Base-by-base conservation (phyloP, 2,888 invertebrate genomes). In the Ypsolopha sequella region DNA sequence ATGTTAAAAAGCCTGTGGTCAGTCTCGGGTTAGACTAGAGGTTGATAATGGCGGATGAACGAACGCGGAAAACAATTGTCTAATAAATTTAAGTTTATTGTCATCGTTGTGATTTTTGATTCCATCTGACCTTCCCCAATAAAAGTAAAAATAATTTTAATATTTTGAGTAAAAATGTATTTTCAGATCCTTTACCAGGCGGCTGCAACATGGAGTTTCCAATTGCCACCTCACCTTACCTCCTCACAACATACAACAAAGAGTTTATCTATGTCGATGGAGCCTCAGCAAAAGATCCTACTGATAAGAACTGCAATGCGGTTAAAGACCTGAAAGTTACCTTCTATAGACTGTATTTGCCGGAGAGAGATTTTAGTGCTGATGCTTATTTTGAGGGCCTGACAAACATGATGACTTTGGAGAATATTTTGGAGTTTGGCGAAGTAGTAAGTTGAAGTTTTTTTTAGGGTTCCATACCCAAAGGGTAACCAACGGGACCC, bases 181-280 rank as follows among this genome's bases (percentile, higher is more conserved):
- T 60, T 81, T 54, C 73, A 94, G 94, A 90, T 67, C 94, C 94
- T 0, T 78, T 93, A 57, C 93, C 94, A 13, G 95, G 95, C 41
- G 94, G 93, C 13, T 94, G 94, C 67, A 94, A 93, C 64, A 87
- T 91, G 88, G 92, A 91, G 61, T 90, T 90, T 58, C 73, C 89
- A 41, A 65, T 89, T 11, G 77, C 88, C 57, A 82, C 88, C 56
- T 88, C 91, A 7, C 92, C 94, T 0, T 92, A 85, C 63, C 82
- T 91, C 62, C 66, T 46, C 58, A 78, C 58, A 57, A 77, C 24
- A 66, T 86, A 67, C n/a, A 62, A 65, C 39, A 61, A 62, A 47
- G 66, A 75, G 24, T 75, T 72, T 48, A 79, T 92, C 7, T 69
- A 65, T 11, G 87, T 93, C 1, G 88, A 89, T 49, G 85, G 84